Evolutionary conservation across 2,113 vertebrate genomes (phyloP).

Genomic region (Perognathus longimembris): DNA sequence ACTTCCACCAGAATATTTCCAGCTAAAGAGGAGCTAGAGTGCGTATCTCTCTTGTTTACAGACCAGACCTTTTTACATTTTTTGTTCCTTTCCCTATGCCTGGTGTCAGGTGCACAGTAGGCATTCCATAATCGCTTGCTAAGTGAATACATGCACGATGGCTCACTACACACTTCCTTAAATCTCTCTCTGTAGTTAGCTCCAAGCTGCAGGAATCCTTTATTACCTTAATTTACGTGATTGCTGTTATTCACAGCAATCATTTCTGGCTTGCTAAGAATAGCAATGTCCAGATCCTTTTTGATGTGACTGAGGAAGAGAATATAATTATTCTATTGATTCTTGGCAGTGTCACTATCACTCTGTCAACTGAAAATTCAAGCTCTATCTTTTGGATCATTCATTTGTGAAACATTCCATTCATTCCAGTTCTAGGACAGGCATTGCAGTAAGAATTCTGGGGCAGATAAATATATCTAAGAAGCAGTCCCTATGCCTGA

Average conservation of each 20-base stretch:
- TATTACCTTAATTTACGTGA: background rate
- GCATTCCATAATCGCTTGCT: background rate
- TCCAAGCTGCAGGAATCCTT: background rate
- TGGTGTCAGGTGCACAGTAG: background rate
- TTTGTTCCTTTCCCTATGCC: background rate
- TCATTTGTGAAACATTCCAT: background rate
- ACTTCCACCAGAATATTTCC: background rate
- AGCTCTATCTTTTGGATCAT: background rate
- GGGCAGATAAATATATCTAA: background rate
- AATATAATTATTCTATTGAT: background rate
- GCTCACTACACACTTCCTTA: background rate
- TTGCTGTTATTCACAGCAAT: background rate
- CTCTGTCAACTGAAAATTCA: background rate
- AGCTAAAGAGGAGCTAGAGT: background rate
- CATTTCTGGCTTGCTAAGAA: background rate
- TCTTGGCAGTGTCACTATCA: background rate
- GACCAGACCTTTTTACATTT: background rate
- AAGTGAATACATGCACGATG: background rate
- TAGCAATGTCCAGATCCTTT: background rate
- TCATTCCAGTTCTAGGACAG: background rate
- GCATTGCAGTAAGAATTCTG: background rate
- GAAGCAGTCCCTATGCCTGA: background rate
- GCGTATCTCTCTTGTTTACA: background rate
- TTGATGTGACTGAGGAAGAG: background rate
- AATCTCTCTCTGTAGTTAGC: background rate